Evolutionary conservation across 2,113 vertebrate genomes (phyloP).

Genomic region (Rhea americana): DNA sequence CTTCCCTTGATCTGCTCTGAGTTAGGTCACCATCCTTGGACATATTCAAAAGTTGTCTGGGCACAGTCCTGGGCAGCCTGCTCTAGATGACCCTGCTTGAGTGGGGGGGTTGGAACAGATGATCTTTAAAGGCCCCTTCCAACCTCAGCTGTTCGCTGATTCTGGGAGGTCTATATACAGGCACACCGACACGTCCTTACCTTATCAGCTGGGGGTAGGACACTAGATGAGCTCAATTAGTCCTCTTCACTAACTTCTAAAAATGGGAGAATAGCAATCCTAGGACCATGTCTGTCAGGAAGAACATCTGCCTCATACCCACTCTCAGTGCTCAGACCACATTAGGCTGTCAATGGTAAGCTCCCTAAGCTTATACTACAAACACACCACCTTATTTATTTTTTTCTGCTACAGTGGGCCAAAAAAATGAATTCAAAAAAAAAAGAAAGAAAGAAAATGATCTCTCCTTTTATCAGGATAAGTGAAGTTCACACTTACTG

Average conservation of each 20-base stretch:
- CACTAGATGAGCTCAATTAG: neutral
- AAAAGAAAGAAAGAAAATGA: neutral
- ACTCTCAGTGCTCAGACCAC: neutral
- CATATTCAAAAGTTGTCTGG: neutral
- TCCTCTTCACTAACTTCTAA: neutral
- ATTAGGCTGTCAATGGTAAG: neutral
- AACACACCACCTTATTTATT: neutral
- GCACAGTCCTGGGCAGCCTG: neutral
- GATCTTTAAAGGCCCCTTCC: neutral
- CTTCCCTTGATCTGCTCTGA: neutral
- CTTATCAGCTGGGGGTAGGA: neutral
- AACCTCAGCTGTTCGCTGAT: neutral
- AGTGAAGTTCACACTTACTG: neutral
- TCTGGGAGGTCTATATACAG: neutral
- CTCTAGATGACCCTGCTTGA: neutral
- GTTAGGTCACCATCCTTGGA: neutral
- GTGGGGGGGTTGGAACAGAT: neutral
- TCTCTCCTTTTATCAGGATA: neutral
- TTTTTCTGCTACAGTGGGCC: neutral
- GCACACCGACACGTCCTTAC: neutral
- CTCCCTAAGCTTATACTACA: neutral
- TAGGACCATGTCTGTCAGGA: neutral
- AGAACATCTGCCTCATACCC: neutral
- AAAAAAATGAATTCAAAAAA: neutral
- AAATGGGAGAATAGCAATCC: neutral